Base-by-base conservation (phyloP, 2,113 vertebrate genomes). In the Seriola rivoliana region DNA sequence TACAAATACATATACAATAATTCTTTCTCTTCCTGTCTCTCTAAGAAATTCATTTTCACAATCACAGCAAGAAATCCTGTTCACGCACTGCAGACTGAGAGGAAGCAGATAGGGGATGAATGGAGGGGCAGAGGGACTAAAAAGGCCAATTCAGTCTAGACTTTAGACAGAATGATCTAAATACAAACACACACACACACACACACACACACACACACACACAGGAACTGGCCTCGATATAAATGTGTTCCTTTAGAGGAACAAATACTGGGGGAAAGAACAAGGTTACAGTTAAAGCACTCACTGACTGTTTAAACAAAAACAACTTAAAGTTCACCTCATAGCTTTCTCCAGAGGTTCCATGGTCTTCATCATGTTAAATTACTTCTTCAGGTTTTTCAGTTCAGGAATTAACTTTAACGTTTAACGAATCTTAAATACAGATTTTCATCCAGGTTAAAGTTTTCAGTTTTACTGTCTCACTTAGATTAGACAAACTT, bases 21-120 rank as follows among this genome's bases (percentile, higher is more conserved):
- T 36, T 63, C 11, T 13, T 19, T 60, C 11, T 57, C 14, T 38
- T 8, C 34, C 25, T 42, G 29, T 73, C 8, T 29, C 17, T 36
- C 5, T 63, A 19, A 19, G 7, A 9, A 21, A 42, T 40, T 59
- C 46, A 68, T 21, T 63, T 55, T 76, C 62, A 38, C 68, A 12
- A 13, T 62, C 25, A 48, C 63, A 75, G 36, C 59, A 73, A 75
- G 65, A 78, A 52, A 14, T 40, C 25, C 10, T 69, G 55, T 40
- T 81, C 59, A 73, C 25, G n/a, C 29, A 7, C 36, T n/a, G 32
- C 8, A 46, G n/a, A 71, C 32, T 50, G 11, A 67, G 7, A 40
- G 8, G 42, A 76, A 68, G 67, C 17, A 34, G 38, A 19, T 23
- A 36, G 48, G 25, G 59, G 14, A 14, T 62, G 25, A 38, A 50